A percentile compares a stretch with the other conserved stretches of the same genome.
Conservation (phyloP, 2,113 vertebrate genomes). For the Syngnathus typhle region DNA sequence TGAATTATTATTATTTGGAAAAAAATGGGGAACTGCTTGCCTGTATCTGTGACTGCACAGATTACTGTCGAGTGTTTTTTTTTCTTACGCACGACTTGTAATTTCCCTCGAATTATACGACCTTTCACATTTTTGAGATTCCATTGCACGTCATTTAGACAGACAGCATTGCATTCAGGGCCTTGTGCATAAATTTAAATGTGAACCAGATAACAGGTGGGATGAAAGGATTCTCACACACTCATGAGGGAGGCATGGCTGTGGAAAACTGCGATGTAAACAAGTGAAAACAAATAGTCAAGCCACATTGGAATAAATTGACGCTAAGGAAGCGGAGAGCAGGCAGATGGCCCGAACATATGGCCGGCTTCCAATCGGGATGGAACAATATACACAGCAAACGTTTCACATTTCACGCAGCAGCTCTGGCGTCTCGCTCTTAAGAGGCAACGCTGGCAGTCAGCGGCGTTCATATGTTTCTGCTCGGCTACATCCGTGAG, state of each 20-base stretch:
- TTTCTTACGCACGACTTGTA: neutral
- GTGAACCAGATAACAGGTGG: constrained; percentile 34
- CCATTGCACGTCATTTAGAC: neutral
- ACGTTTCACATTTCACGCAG: constrained; percentile 18
- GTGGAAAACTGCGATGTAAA: constrained; percentile 29
- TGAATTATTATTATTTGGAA: neutral
- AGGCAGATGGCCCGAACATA: constrained; percentile 39
- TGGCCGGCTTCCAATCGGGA: constrained; percentile 14
- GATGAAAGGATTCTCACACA: constrained; percentile 24
- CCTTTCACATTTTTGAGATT: neutral
- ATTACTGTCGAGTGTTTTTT: neutral
- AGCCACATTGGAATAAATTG: constrained; percentile 15
- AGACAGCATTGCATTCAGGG: neutral
- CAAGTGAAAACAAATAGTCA: constrained; percentile 25
- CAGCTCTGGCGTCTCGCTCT: constrained; percentile 10
- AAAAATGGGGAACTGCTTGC: neutral
- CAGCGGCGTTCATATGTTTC: constrained; percentile 51
- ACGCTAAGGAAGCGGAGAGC: constrained; percentile 19
- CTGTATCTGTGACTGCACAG: neutral
- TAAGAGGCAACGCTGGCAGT: constrained; percentile 38
- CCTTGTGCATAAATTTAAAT: constrained; percentile 15
- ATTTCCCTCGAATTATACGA: neutral
- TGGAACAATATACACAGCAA: neutral
- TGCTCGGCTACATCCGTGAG: constrained; percentile 40
- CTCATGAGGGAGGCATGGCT: constrained; percentile 3